These are phyloP conservation scores for Sphaerodactylus townsendi DNA, from an alignment of 2,113 vertebrate genomes.

Conservation along the genomic window DNA sequence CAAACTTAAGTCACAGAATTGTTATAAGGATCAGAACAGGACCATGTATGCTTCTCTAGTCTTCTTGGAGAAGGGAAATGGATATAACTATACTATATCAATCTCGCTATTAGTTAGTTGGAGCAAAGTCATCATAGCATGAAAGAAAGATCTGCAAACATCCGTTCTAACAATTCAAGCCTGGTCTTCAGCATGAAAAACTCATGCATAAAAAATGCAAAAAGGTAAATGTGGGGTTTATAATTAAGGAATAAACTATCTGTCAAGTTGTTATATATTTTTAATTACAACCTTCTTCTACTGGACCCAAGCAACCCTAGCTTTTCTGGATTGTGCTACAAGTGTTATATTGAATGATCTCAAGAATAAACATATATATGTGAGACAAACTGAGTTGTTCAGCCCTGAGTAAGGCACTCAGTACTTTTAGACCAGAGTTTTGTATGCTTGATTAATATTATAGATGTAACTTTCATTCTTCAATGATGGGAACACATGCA, in stretches of 20 bases:
- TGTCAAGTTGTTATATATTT: too few relatives aligned
- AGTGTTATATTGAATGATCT: too few relatives aligned
- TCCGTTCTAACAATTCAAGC: background rate
- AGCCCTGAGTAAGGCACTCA: conserved; percentile 40
- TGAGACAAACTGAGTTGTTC: conserved; percentile 38
- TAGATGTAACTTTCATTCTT: conserved; percentile 71
- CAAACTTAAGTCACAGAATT: too few relatives aligned
- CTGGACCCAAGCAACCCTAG: too few relatives aligned
- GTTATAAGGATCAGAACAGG: too few relatives aligned
- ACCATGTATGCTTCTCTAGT: too few relatives aligned
- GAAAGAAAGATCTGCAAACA: background rate
- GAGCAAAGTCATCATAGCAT: background rate
- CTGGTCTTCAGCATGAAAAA: background rate
- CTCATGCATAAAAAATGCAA: background rate
- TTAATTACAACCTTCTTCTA: too few relatives aligned
- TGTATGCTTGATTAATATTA: conserved; percentile 74
- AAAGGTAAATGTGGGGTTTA: background rate
- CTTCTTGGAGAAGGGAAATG: too few relatives aligned
- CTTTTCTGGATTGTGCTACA: too few relatives aligned
- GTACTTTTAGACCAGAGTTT: conserved; percentile 52
- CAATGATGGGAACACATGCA: conserved; percentile 72
- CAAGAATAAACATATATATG: background rate
- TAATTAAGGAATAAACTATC: background rate
- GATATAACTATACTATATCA: background rate
- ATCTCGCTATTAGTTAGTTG: background rate